Conservation (phyloP, 2,113 vertebrate species). For the Eubucco bourcierii region DNA sequence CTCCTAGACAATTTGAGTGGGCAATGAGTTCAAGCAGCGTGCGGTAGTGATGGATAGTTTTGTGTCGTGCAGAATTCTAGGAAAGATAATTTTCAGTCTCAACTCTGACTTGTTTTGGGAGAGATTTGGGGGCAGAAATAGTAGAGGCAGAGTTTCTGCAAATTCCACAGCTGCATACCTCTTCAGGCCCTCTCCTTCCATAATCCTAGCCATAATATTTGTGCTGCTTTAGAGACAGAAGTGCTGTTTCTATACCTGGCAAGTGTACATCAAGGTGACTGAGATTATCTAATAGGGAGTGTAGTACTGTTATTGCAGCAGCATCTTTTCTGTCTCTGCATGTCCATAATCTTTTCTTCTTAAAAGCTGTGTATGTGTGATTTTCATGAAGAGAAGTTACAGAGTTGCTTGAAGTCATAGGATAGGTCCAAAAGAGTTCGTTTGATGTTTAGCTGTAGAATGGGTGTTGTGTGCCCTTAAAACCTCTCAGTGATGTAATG, state of each 20-base stretch:
- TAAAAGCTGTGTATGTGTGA: not conserved
- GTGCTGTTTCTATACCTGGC: not conserved
- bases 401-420: not conserved
- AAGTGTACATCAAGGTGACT: not conserved
- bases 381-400: not conserved
- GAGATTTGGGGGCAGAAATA: not conserved
- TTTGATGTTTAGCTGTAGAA: not conserved
- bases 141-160: not conserved
- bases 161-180: not conserved
- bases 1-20: slow-evolving; percentile 40
- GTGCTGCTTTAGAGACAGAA: not conserved
- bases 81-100: slow-evolving; percentile 10
- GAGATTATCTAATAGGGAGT: not conserved
- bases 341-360: not conserved
- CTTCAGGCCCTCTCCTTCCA: not conserved
- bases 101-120: not conserved
- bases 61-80: not conserved
- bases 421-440: not conserved
- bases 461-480: not conserved
- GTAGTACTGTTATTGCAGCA: not conserved
- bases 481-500: not conserved
- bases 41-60: slow-evolving; percentile 49
- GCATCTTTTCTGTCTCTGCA: not conserved
- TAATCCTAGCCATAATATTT: not conserved
- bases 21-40: slow-evolving; percentile 50